Evolutionary conservation across 2,113 vertebrate genomes (phyloP), one percentile per base, ranked within the genome.

Genomic region (Apaloderma vittatum): DNA sequence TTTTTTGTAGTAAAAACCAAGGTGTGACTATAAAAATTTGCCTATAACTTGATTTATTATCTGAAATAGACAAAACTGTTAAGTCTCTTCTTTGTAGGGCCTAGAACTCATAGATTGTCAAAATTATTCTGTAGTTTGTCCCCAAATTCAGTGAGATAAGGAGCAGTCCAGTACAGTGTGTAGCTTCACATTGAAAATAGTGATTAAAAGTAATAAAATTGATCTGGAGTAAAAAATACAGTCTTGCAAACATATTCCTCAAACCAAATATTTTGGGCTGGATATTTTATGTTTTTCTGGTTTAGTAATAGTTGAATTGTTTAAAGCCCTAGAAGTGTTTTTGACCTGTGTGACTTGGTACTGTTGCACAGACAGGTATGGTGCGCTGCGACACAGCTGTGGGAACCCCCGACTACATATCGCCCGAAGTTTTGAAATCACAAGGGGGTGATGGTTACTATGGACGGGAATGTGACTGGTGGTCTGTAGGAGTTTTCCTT

Each of bases 401-500:
- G 19, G 99, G 99, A 19, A 99, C 99, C 15, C 99, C 99, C 0
- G 99, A 99, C 97, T 99, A 99, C 97, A 99, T 99, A 96, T 99
- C 99, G 1, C 99, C 99, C 0, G 99, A 99, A 93, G 99, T 99
- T 55, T 93, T 99, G 83, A 99, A 99, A 61, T 99, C 99, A 1
- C 99, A 99, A 94, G 99, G 99, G 20, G 99, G 99, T 4, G 99
- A 99, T n/a, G 99, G 99, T 10, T 99, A 98, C 61, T 99, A 99
- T 15, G 99, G 99, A 34, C 98, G 99, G 90, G 99, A 99, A 77
- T 99, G 99, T 52, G 99, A 99, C 98, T 99, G 99, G 99, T 99
- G 99, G 99, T 99, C 99, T 37, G 99, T 99, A 3, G 99, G 99
- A 67, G 99, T 99, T 97, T 99, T 99, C 98, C 99, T 99, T 84